Evolutionary conservation across 2,113 vertebrate genomes (phyloP).

Genomic region (Oenanthe melanoleuca): DNA sequence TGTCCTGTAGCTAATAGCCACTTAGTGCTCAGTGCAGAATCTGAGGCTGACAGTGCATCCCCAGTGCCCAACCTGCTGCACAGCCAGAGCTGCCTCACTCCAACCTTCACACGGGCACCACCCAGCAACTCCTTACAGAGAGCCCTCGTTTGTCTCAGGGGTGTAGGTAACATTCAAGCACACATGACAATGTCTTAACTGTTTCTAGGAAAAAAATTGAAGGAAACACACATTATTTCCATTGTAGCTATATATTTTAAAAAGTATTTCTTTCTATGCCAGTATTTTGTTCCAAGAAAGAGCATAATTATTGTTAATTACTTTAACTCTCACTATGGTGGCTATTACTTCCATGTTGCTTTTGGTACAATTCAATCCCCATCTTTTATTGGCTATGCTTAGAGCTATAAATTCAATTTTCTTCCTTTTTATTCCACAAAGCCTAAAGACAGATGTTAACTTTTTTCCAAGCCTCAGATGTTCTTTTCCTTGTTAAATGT

Average conservation of each 20-base stretch:
- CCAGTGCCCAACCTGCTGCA: background rate
- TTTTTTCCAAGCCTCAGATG: conserved; percentile 30
- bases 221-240: background rate
- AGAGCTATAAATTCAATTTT: conserved; percentile 28
- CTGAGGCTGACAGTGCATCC: background rate
- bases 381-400: background rate
- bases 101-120: background rate
- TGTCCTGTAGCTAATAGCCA: background rate
- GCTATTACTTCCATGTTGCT: background rate
- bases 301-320: background rate
- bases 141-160: background rate
- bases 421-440: background rate
- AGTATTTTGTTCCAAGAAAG: background rate
- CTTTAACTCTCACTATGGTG: background rate
- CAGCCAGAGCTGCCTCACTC: background rate
- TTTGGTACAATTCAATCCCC: background rate
- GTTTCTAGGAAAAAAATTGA: background rate
- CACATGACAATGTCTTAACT: background rate
- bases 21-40: background rate
- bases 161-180: background rate
- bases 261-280: background rate
- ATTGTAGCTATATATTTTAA: rapidly evolving
- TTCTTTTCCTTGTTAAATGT: conserved; percentile 39
- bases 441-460: conserved; percentile 22
- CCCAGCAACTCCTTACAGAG: background rate